Conservation (phyloP, 1,140 invertebrate species). For the Macrocentrus cingulum region DNA sequence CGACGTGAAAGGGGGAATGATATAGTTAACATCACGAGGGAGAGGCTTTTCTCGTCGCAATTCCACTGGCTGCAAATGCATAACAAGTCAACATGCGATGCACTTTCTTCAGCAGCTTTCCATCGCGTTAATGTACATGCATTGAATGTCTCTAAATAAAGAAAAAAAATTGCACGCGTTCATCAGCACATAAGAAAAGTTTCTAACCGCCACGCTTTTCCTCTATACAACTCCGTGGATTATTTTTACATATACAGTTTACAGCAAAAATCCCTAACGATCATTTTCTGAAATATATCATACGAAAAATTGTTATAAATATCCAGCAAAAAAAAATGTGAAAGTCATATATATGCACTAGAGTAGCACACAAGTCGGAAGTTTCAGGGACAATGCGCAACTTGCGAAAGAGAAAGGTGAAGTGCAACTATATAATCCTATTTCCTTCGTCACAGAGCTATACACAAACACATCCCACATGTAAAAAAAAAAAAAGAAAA, state of each 20-base stretch:
- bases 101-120: conserved; percentile 53
- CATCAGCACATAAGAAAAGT: conserved; percentile 33
- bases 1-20: not conserved
- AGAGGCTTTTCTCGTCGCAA: not conserved
- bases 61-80: conserved; percentile 32
- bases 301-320: no score
- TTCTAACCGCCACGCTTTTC: conserved; percentile 18
- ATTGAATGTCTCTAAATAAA: conserved; percentile 26
- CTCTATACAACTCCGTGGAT: conserved; percentile 2
- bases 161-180: conserved; percentile 15
- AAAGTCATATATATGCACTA: no score
- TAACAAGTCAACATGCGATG: conserved; percentile 45
- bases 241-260: not conserved
- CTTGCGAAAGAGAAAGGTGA: no score
- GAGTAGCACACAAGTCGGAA: no score
- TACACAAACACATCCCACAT: no score
- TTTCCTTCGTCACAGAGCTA: no score
- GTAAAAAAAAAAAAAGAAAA: no score
- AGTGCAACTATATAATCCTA: no score
- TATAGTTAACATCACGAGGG: not conserved
- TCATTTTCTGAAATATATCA: no score
- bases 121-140: conserved; percentile 39
- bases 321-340: no score
- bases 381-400: no score
- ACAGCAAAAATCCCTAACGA: no score